Conservation (phyloP, 35 echinoderm and acorn worm species). For the Acanthaster planci region DNA sequence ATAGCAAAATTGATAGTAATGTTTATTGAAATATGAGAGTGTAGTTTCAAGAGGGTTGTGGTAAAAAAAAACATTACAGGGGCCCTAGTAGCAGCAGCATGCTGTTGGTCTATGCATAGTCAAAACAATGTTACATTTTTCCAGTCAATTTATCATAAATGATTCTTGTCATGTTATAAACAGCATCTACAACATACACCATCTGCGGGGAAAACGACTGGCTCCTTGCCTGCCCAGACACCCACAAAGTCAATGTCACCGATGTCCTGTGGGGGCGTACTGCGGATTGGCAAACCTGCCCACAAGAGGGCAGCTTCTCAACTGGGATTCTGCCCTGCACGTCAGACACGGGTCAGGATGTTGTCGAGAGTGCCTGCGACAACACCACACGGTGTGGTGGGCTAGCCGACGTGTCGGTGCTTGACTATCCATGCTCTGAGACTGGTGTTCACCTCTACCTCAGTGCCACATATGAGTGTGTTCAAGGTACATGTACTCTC, state of each 20-base stretch:
- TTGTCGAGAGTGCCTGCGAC: constrained; percentile 10
- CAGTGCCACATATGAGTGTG: constrained; percentile 65
- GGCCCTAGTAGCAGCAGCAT: too few relatives aligned
- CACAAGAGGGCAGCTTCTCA: constrained; percentile 41
- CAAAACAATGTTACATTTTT: too few relatives aligned
- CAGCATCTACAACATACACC: constrained; percentile 56
- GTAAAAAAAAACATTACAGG: too few relatives aligned
- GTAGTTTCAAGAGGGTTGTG: too few relatives aligned
- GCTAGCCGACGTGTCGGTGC: constrained; percentile 24
- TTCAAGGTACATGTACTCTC: not conserved
- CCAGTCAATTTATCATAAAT: too few relatives aligned
- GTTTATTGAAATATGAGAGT: too few relatives aligned
- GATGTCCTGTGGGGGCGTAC: constrained; percentile 59
- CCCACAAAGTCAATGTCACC: constrained; percentile 74
- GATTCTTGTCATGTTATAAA: too few relatives aligned
- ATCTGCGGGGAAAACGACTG: constrained; percentile 62
- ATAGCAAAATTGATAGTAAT: too few relatives aligned
- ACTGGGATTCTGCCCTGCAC: constrained; percentile 46
- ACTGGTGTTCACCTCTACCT: constrained; percentile 52
- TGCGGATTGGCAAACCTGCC: constrained; percentile 63
- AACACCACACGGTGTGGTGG: constrained; percentile 47
- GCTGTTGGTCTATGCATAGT: too few relatives aligned
- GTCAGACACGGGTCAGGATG: constrained; percentile 20
- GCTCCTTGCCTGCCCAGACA: constrained; percentile 49
- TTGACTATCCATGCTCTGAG: constrained; percentile 55